Percentiles rank a stretch among this genome's conserved stretches.
Evolutionary conservation across 2,888 invertebrate species (phyloP).

Genomic region (Cerastoderma edule): DNA sequence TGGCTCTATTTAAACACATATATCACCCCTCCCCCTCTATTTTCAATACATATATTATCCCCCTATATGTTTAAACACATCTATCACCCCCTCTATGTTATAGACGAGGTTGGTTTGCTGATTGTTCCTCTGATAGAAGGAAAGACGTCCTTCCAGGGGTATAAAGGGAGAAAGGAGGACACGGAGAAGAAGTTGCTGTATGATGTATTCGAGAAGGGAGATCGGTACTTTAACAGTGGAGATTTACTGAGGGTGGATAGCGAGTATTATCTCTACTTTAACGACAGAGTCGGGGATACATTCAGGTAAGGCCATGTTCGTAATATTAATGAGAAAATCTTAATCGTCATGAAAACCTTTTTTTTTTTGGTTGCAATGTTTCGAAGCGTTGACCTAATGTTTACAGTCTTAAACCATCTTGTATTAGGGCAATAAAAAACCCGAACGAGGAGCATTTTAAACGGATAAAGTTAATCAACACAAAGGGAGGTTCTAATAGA

Average conservation of each 20-base stretch:
- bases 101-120: slow-evolving; percentile 77
- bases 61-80: not conserved
- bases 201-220: slow-evolving; percentile 94
- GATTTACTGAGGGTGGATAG: slow-evolving; percentile 74
- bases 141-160: slow-evolving; percentile 87
- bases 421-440: too few species aligned
- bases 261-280: slow-evolving; percentile 77
- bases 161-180: slow-evolving; percentile 90
- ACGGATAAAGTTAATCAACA: too few species aligned
- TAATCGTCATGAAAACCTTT: too few species aligned
- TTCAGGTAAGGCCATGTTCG: slow-evolving; percentile 76
- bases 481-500: too few species aligned
- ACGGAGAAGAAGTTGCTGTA: slow-evolving; percentile 94
- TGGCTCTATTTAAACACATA: not conserved
- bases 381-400: too few species aligned
- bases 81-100: not conserved
- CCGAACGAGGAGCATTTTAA: too few species aligned
- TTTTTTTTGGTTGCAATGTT: too few species aligned
- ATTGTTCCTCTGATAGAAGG: slow-evolving; percentile 57
- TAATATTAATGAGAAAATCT: too few species aligned
- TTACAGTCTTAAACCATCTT: too few species aligned
- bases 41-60: not conserved
- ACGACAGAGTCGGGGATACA: slow-evolving; percentile 79
- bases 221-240: slow-evolving; percentile 84
- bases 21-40: not conserved